Evolutionary conservation across 2,797 vertebrate genomes (phyloP).

Genomic region (Aldrovandia affinis): DNA sequence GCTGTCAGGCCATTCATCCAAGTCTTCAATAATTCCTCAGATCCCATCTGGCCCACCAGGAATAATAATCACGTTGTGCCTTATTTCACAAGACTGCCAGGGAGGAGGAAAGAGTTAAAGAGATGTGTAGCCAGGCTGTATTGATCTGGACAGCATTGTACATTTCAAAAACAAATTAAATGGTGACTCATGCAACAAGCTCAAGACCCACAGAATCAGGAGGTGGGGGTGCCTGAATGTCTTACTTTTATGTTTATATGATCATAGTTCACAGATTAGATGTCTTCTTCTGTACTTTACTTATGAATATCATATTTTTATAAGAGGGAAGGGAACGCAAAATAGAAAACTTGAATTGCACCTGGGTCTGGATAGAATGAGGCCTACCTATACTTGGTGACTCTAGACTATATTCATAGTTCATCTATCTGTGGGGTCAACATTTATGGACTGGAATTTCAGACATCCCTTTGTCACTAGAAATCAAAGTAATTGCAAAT

Average conservation of each 20-base stretch:
- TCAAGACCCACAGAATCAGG: not conserved
- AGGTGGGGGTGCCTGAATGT: not conserved
- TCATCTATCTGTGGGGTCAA: not conserved
- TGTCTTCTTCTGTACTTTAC: not conserved
- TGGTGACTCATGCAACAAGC: conserved; percentile 14
- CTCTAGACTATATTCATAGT: not conserved
- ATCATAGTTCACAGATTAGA: not conserved
- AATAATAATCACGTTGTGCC: not conserved
- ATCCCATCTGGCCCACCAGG: not conserved
- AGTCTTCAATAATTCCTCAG: not conserved
- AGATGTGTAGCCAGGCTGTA: conserved; percentile 14
- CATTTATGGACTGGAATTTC: not conserved
- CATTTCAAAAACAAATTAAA: conserved; percentile 35
- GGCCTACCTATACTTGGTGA: not conserved
- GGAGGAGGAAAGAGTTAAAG: conserved; percentile 28
- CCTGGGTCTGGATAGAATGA: not conserved
- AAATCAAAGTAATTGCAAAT: not conserved
- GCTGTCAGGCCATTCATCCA: conserved; percentile 15
- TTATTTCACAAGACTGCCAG: conserved; percentile 24
- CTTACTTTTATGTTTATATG: not conserved
- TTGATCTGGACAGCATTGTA: conserved; percentile 11
- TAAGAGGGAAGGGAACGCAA: not conserved
- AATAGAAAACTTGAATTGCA: not conserved
- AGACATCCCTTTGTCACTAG: not conserved
- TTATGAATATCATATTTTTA: not conserved